Evolutionary conservation across 2,113 vertebrate genomes (phyloP), one percentile per base, ranked within the genome.

Genomic region (Alethe diademata): DNA sequence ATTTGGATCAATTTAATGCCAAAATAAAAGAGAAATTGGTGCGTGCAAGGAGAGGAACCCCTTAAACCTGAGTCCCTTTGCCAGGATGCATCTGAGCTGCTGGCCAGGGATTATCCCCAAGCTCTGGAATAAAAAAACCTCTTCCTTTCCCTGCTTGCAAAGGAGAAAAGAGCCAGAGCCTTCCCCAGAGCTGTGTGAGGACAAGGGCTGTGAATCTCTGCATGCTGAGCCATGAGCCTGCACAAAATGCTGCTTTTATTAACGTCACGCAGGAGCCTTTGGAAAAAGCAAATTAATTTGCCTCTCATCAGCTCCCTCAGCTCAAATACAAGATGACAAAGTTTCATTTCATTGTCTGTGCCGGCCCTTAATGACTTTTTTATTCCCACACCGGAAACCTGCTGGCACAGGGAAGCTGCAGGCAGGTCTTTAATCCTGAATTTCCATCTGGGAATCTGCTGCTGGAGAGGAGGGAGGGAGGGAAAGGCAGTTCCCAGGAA

Each of bases 121-220:
- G 19, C 6, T 29, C 29, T 58, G 61, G 24, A 38, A n/a, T 19
- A 1, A 16, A 14, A 47, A 40, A 29, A 66, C 1, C 20, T 54
- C 45, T 31, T 86, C 40, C 15, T 67, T 40, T 40, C 22, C n/a
- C 40, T 42, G 23, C 61, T 67, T 61, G 16, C 47, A 48, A 0
- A n/a, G 54, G 40, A 15, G 22, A 43, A 48, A 47, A 47, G 20
- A 45, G 43, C 19, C 43, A 61, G 5, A 1, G 11, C 8, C 13
- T 64, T 28, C 18, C 31, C 11, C 24, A 72, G 70, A 45, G 85
- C 61, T 71, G 69, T 48, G 48, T 0, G 8, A 65, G 58, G 57
- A 35, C 3, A 2, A 5, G 35, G 8, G 5, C 10, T 2, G 0
- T 2, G 66, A 18, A 18, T 17, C 12, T 22, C 54, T 28, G 53